Evolutionary conservation across 2,113 vertebrate genomes (phyloP).

Genomic region (Coturnix japonica): DNA sequence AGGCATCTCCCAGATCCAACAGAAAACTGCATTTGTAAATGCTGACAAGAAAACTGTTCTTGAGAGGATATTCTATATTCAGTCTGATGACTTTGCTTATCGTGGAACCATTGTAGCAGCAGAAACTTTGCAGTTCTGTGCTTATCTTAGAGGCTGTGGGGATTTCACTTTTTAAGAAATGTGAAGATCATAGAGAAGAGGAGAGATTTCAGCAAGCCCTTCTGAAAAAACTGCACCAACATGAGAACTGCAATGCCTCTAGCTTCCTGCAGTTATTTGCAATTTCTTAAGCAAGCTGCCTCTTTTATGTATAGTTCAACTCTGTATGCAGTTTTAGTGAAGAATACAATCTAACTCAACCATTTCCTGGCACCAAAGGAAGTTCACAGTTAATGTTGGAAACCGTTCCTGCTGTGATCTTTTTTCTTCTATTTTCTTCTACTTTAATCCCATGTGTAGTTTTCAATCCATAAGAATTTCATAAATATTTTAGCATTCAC

Average conservation of each 20-base stretch:
- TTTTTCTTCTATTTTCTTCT: neutral
- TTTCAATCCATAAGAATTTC: neutral
- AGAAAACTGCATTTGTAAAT: neutral
- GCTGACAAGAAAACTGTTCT: neutral
- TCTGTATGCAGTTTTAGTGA: neutral
- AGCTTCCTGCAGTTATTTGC: neutral
- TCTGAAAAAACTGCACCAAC: neutral
- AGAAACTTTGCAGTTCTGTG: neutral
- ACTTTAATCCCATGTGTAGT: neutral
- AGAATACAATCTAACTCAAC: neutral
- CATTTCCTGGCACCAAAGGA: neutral
- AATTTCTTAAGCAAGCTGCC: neutral
- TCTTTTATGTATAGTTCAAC: neutral
- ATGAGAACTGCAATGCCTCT: neutral
- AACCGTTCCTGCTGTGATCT: neutral
- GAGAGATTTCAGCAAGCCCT: neutral
- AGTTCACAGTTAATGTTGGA: neutral
- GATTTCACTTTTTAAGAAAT: neutral
- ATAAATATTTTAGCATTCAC: conserved; percentile 9
- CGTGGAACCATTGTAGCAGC: neutral
- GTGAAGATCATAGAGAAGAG: neutral
- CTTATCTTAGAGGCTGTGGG: neutral
- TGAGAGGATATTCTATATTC: neutral
- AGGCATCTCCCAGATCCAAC: rapidly evolving
- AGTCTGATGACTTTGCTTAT: neutral